phyloP scores from a whole-genome alignment of 2,888 invertebrate species.

The Vesta saturnalis region DNA sequence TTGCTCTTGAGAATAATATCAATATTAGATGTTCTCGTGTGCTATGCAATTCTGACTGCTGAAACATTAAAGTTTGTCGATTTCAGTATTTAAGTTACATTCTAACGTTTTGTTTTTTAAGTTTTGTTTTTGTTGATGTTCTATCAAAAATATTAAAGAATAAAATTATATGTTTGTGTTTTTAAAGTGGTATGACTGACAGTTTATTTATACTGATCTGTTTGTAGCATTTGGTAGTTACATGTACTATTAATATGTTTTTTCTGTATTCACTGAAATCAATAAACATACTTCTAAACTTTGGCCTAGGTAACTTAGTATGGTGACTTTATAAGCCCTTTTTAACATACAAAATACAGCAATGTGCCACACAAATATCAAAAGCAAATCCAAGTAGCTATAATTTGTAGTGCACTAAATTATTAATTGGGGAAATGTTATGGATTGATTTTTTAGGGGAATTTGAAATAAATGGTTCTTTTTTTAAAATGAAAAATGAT shows the following conservation, averaged over 20 bases:
- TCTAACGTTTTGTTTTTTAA: neutral
- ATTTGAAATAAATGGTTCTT: too few relatives aligned
- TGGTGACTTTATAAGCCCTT: too few relatives aligned
- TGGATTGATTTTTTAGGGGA: too few relatives aligned
- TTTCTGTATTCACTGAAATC: slow-evolving; percentile 24
- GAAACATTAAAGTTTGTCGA: slow-evolving; percentile 58
- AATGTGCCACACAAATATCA: too few relatives aligned
- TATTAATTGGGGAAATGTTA: too few relatives aligned
- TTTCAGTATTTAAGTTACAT: slow-evolving; percentile 58
- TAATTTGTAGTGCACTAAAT: too few relatives aligned
- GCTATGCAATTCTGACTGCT: slow-evolving; percentile 60
- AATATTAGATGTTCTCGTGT: slow-evolving; percentile 53
- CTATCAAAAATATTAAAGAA: neutral
- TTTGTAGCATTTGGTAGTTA: slow-evolving; percentile 12
- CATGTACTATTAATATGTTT: slow-evolving; percentile 1
- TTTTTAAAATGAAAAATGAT: too few relatives aligned
- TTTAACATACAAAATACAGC: too few relatives aligned
- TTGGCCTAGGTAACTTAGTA: too few relatives aligned
- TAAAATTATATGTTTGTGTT: neutral
- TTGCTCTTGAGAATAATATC: slow-evolving; percentile 18
- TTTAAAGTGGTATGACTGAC: neutral
- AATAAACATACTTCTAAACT: slow-evolving; percentile 22
- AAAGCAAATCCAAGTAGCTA: too few relatives aligned
- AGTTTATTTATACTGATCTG: slow-evolving; percentile 1
- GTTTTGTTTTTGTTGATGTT: neutral